Percentiles rank a stretch among this genome's conserved stretches.
Evolutionary conservation across 2,797 vertebrate genomes (phyloP).

Genomic region (Notolabrus celidotus): DNA sequence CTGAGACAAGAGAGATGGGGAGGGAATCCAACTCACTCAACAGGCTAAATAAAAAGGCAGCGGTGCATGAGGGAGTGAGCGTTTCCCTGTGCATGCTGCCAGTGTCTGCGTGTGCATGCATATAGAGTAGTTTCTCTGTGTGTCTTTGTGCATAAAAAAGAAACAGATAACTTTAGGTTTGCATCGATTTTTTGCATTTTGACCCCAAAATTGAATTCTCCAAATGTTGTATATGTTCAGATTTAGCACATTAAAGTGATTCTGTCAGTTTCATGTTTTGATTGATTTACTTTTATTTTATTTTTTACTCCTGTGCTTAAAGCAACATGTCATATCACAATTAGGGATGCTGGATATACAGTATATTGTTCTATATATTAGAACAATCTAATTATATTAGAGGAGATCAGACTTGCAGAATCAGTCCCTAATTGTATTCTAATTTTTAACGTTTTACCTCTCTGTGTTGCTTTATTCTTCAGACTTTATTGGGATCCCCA

Average conservation of each 20-base stretch:
- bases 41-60: slow-evolving; percentile 52
- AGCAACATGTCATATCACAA: no score
- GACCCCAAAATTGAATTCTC: slow-evolving; percentile 22
- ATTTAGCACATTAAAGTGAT: neutral
- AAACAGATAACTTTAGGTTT: slow-evolving; percentile 21
- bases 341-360: no score
- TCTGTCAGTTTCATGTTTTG: slow-evolving; percentile 9
- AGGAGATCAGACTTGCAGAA: no score
- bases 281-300: no score
- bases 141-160: slow-evolving; percentile 22
- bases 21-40: slow-evolving; percentile 49
- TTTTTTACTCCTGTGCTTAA: no score
- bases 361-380: no score
- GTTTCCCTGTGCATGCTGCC: neutral
- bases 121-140: slow-evolving; percentile 1
- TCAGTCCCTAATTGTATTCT: no score
- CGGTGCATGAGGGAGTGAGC: slow-evolving; percentile 21
- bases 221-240: slow-evolving; percentile 23
- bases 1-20: slow-evolving; percentile 64
- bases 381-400: no score
- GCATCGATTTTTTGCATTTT: slow-evolving; percentile 41
- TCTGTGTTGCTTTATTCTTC: no score
- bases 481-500: no score
- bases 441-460: no score
- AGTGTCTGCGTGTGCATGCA: neutral